Evolutionary conservation across 2,113 vertebrate species (phyloP).

Genomic region (Blennius ocellaris): DNA sequence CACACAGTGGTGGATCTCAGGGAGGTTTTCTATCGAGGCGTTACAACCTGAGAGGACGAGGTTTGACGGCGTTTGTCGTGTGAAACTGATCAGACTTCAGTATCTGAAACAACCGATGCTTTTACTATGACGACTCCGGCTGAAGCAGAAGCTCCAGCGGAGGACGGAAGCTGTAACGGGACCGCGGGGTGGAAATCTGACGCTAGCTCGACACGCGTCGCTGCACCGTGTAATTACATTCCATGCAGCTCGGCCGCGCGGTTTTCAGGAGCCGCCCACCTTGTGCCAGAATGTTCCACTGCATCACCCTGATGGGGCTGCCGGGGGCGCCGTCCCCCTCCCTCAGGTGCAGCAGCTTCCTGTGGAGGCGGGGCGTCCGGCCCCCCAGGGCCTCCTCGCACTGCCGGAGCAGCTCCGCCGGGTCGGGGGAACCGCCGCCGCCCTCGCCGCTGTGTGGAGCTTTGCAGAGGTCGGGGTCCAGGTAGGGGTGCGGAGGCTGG

Average conservation of each 20-base stretch:
- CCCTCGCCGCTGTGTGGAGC: constrained; percentile 34
- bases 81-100: too few species aligned
- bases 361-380: constrained; percentile 85
- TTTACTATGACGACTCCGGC: too few species aligned
- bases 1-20: not conserved
- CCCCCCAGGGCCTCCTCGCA: constrained; percentile 88
- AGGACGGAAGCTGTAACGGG: too few species aligned
- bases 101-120: too few species aligned
- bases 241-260: too few species aligned
- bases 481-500: constrained; percentile 62
- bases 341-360: constrained; percentile 81
- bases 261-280: constrained; percentile 76
- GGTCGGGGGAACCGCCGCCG: constrained; percentile 59
- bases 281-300: constrained; percentile 99
- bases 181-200: too few species aligned
- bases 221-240: too few species aligned
- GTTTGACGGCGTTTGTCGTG: too few species aligned
- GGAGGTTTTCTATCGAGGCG: too few species aligned
- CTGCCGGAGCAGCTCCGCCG: constrained; percentile 88
- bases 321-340: constrained; percentile 75
- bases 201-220: too few species aligned
- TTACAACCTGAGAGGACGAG: too few species aligned
- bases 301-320: constrained; percentile 92
- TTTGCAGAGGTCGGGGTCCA: constrained; percentile 67
- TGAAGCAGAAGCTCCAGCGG: too few species aligned